Evolutionary conservation across 2,113 vertebrate genomes (phyloP).

Genomic region (Chunga burmeisteri): DNA sequence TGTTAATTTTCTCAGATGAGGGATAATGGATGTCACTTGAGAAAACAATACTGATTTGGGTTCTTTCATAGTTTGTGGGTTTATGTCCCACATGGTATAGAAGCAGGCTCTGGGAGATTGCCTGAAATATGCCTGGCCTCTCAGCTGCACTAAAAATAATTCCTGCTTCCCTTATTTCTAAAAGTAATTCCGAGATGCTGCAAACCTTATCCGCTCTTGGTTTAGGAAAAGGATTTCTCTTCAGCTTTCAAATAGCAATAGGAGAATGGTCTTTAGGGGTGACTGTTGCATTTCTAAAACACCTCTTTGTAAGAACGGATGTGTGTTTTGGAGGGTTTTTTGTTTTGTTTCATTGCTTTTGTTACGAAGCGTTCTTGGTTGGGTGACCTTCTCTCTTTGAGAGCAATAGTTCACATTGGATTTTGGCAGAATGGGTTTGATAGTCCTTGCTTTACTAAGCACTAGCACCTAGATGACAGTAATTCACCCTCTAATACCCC

Average conservation of each 20-base stretch:
- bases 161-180: constrained; percentile 40
- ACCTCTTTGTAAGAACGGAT: not conserved
- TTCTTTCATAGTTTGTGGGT: constrained; percentile 66
- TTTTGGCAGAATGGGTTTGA: constrained; percentile 43
- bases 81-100: constrained; percentile 60
- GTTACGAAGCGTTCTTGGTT: not conserved
- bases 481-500: constrained; percentile 48
- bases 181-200: constrained; percentile 26
- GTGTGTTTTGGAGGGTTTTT: not conserved
- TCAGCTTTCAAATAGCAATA: not conserved
- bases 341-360: not conserved
- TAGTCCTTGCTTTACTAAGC: constrained; percentile 49
- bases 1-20: constrained; percentile 68
- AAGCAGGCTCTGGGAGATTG: constrained; percentile 51
- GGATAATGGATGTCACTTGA: constrained; percentile 66
- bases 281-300: not conserved
- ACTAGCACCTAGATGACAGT: constrained; percentile 42
- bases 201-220: constrained; percentile 28
- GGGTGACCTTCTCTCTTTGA: constrained; percentile 49
- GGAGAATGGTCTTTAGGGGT: not conserved
- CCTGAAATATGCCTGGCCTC: constrained; percentile 64
- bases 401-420: constrained; percentile 4
- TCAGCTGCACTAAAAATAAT: constrained; percentile 69
- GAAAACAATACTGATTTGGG: constrained; percentile 66
- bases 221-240: constrained; percentile 15